These are phyloP conservation scores for Caerostris darwini DNA, from an alignment of 1,140 invertebrate species.

Conservation along the genomic window DNA sequence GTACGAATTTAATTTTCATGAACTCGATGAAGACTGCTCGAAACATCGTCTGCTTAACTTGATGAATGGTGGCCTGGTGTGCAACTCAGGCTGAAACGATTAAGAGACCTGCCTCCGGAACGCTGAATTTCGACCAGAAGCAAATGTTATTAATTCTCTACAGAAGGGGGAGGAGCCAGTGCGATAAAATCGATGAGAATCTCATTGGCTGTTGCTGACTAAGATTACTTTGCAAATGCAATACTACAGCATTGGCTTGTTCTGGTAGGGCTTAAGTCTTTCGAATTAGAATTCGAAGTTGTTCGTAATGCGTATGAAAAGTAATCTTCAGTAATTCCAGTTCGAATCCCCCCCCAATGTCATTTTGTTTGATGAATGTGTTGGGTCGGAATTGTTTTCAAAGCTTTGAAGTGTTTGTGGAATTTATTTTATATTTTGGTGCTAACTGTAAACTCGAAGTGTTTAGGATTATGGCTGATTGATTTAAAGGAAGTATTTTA, in stretches of 20 bases:
- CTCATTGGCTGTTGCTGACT: not conserved
- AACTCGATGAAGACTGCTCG: slow-evolving; percentile 4
- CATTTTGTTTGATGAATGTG: slow-evolving; percentile 8
- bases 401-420: too few relatives aligned
- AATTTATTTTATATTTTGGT: too few relatives aligned
- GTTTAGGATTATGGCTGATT: too few relatives aligned
- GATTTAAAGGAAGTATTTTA: too few relatives aligned
- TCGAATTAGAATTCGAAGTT: not conserved
- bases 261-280: not conserved
- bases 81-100: slow-evolving; percentile 2
- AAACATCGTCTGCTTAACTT: slow-evolving; percentile 16
- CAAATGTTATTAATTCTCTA: slow-evolving; percentile 25
- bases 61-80: not conserved
- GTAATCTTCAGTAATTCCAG: not conserved
- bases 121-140: not conserved
- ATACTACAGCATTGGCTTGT: too few relatives aligned
- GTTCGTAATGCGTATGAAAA: not conserved
- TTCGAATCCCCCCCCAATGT: not conserved
- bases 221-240: not conserved
- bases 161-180: not conserved
- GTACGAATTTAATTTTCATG: slow-evolving; percentile 23
- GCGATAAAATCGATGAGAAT: slow-evolving; percentile 20
- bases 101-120: slow-evolving; percentile 16
- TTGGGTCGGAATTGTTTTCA: not conserved
- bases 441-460: too few relatives aligned